phyloP scores from a whole-genome alignment of 2,888 invertebrate species.

The Tillus elongatus region DNA sequence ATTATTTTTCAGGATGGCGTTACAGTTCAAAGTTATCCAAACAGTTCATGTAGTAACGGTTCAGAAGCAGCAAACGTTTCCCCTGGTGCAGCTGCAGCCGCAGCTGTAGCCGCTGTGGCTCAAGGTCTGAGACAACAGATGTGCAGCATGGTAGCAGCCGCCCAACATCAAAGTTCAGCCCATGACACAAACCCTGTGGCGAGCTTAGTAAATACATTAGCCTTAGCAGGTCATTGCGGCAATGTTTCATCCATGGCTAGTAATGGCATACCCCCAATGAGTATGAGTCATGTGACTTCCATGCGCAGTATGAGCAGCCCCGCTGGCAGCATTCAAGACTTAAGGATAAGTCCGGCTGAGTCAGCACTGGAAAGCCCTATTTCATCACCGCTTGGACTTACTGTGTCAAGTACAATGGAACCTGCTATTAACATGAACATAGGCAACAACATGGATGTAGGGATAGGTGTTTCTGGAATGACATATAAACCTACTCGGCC shows the following conservation, averaged over 20 bases:
- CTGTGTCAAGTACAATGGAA: constrained; percentile 44
- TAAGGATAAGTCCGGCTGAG: constrained; percentile 44
- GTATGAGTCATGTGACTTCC: constrained; percentile 37
- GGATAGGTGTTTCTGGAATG: constrained; percentile 53
- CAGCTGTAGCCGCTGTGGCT: constrained; percentile 78
- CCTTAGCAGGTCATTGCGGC: constrained; percentile 39
- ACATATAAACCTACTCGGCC: constrained; percentile 53
- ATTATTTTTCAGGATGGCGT: constrained; percentile 57
- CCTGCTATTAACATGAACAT: constrained; percentile 39
- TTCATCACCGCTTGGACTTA: constrained; percentile 53
- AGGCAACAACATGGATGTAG: constrained; percentile 48
- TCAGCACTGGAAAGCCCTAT: constrained; percentile 49
- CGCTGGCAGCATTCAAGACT: constrained; percentile 41
- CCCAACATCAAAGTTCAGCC: constrained; percentile 48
- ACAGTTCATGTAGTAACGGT: constrained; percentile 49
- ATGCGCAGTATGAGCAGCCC: constrained; percentile 42
- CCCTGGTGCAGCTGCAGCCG: constrained; percentile 67
- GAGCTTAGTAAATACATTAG: constrained; percentile 39
- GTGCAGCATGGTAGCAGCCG: constrained; percentile 71
- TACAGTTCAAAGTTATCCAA: constrained; percentile 50
- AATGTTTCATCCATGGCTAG: constrained; percentile 36
- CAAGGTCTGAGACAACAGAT: constrained; percentile 79
- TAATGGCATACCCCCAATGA: constrained; percentile 38
- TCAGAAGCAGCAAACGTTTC: constrained; percentile 45
- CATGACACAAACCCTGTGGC: constrained; percentile 40